phyloP scores from a whole-genome alignment of 1,140 invertebrate genomes.

The Hirudo medicinalis region DNA sequence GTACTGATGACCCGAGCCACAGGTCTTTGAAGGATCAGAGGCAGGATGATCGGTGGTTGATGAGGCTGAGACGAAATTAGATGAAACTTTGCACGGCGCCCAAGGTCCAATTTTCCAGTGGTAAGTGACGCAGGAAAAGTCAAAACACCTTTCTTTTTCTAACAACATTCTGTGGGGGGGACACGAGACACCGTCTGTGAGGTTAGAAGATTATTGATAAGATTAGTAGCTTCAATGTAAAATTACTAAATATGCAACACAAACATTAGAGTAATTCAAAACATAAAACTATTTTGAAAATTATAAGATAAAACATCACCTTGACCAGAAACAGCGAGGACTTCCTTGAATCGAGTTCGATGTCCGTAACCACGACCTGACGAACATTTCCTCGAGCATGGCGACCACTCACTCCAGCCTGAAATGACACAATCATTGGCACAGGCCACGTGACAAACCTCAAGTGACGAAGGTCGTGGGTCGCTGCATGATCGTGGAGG shows the following conservation, averaged over 20 bases:
- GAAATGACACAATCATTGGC: constrained; percentile 23
- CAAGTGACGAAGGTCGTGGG: background rate
- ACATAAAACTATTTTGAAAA: no score
- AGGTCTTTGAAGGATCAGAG: background rate
- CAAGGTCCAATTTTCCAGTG: constrained; percentile 19
- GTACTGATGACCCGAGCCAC: constrained; percentile 16
- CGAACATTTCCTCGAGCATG: constrained; percentile 17
- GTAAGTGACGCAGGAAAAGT: constrained; percentile 19
- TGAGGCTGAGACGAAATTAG: background rate
- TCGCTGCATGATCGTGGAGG: constrained; percentile 15
- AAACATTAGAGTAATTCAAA: background rate
- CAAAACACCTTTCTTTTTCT: constrained; percentile 19
- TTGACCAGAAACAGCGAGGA: constrained; percentile 13
- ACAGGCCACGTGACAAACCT: constrained; percentile 20
- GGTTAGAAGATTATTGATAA: background rate
- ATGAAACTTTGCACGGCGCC: background rate
- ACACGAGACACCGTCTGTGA: constrained; percentile 19
- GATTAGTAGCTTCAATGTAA: no score
- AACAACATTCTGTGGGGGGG: constrained; percentile 17
- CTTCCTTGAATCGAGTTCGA: constrained; percentile 10
- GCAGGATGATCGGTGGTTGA: background rate
- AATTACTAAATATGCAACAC: background rate
- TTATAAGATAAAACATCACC: no score
- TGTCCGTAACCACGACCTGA: constrained; percentile 11
- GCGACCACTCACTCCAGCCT: constrained; percentile 20